Percentiles rank a stretch among this genome's conserved stretches.
These are phyloP conservation scores for Palythoa grandiflora DNA, from an alignment of 92 coral and sea anemone species.

Conservation along the genomic window DNA sequence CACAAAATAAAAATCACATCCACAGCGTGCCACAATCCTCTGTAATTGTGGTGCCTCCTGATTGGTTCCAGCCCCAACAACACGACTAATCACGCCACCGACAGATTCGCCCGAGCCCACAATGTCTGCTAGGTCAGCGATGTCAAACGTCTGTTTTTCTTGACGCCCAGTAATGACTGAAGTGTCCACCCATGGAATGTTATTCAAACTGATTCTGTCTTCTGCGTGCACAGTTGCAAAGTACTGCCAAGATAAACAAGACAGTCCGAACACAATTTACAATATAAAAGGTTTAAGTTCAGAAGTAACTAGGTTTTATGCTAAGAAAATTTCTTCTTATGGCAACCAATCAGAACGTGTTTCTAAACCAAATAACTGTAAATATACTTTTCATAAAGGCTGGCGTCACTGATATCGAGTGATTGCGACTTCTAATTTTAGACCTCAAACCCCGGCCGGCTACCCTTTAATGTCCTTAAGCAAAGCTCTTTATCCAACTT, in stretches of 20 bases:
- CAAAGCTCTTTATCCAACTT: too few relatives aligned
- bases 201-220: slow-evolving; percentile 79
- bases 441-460: too few relatives aligned
- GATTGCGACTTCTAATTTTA: too few relatives aligned
- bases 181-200: slow-evolving; percentile 91
- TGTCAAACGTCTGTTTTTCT: slow-evolving; percentile 83
- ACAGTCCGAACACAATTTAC: not conserved
- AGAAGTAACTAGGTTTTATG: too few relatives aligned
- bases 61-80: slow-evolving; percentile 75
- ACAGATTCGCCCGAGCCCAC: slow-evolving; percentile 98
- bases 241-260: slow-evolving; percentile 66
- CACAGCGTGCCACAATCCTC: slow-evolving; percentile 94
- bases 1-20: slow-evolving; percentile 94
- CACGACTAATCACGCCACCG: slow-evolving; percentile 89
- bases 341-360: too few relatives aligned
- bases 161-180: slow-evolving; percentile 90
- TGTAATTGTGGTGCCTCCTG: slow-evolving; percentile 89
- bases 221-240: slow-evolving; percentile 94
- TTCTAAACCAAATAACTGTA: too few relatives aligned
- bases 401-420: too few relatives aligned
- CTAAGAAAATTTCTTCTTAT: too few relatives aligned
- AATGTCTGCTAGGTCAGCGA: slow-evolving; percentile 89
- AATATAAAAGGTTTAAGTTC: too few relatives aligned
- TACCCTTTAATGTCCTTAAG: too few relatives aligned
- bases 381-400: too few relatives aligned